Conservation (phyloP, 2,888 invertebrate genomes). For the Globia sparganii region DNA sequence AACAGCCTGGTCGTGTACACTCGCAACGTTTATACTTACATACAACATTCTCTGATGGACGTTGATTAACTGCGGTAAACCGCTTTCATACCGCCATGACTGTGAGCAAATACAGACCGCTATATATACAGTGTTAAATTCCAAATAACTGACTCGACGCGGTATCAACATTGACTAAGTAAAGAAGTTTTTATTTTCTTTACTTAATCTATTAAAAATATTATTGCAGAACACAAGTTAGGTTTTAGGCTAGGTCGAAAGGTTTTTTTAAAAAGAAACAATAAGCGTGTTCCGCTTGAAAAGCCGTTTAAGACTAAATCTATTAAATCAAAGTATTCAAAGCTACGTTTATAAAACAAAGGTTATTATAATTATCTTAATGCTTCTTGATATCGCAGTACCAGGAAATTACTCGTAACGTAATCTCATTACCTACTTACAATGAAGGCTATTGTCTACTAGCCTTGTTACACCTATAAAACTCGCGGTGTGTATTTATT, state of each 20-base stretch:
- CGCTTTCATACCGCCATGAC: slow-evolving; percentile 22
- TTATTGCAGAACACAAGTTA: background rate
- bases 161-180: background rate
- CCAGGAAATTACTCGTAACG: background rate
- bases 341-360: background rate
- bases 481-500: background rate
- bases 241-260: background rate
- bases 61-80: slow-evolving; percentile 42
- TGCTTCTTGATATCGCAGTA: background rate
- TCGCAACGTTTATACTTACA: background rate
- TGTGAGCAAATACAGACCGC: slow-evolving; percentile 20
- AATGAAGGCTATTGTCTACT: background rate
- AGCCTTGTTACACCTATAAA: background rate
- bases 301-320: no score
- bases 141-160: slow-evolving; percentile 20
- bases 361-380: background rate
- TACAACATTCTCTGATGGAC: slow-evolving; percentile 16
- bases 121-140: slow-evolving; percentile 10
- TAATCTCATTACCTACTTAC: background rate
- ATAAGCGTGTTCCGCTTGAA: no score
- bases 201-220: background rate
- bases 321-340: background rate
- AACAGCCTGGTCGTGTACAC: background rate
- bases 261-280: background rate
- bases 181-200: background rate